Evolutionary conservation across 92 coral and sea anemone genomes (phyloP).

Genomic region (Epizoanthus stellaris): DNA sequence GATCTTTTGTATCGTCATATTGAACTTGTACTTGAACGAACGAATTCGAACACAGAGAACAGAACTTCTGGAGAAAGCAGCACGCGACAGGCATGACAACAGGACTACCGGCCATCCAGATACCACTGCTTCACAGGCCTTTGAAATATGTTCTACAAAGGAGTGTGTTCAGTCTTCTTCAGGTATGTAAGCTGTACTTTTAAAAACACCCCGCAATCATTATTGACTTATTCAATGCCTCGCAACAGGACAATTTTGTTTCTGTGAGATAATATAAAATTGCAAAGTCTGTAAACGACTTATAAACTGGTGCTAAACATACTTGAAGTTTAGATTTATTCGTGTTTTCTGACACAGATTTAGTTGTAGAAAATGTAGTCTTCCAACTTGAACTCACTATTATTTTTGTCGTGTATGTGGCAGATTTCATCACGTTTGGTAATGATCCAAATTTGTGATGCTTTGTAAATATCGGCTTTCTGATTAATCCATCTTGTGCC

Average conservation of each 20-base stretch:
- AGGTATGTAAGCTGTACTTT: conserved; percentile 19
- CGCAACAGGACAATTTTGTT: not conserved
- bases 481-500: not conserved
- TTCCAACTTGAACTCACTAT: not conserved
- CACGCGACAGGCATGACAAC: conserved; percentile 7
- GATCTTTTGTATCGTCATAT: conserved; percentile 61
- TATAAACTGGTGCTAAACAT: not conserved
- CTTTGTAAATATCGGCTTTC: not conserved
- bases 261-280: not conserved
- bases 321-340: not conserved
- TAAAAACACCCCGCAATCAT: not conserved
- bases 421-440: not conserved
- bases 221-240: not conserved
- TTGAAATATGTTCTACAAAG: conserved; percentile 21
- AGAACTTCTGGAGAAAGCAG: not conserved
- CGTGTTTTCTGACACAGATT: too few relatives aligned
- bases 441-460: not conserved
- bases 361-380: too few relatives aligned
- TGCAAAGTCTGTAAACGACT: not conserved
- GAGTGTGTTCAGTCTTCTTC: conserved; percentile 27
- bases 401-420: not conserved
- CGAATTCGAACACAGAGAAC: conserved; percentile 30
- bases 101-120: conserved; percentile 20
- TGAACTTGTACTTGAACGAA: conserved; percentile 71
- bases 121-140: not conserved